Percentiles rank a stretch among this genome's conserved stretches.
These are phyloP conservation scores for Eulithis prunata DNA, from an alignment of 2,888 invertebrate genomes.

Conservation along the genomic window DNA sequence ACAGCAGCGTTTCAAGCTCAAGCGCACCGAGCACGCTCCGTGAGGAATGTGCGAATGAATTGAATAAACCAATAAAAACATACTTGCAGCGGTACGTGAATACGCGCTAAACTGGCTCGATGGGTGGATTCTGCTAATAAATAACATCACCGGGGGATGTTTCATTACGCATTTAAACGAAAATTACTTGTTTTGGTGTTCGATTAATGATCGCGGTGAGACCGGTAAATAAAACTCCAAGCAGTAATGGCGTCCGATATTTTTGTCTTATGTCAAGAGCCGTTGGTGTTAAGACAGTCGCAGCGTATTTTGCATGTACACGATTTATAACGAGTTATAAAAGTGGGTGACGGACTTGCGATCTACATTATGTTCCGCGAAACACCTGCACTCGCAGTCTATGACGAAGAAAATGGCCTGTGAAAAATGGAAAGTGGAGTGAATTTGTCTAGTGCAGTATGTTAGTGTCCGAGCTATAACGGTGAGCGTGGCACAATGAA, in stretches of 20 bases:
- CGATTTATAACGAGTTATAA: slow-evolving; percentile 62
- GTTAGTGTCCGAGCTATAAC: slow-evolving; percentile 70
- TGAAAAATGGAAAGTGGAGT: slow-evolving; percentile 83
- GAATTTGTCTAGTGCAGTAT: slow-evolving; percentile 76
- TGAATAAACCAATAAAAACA: slow-evolving; percentile 44
- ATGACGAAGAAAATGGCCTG: slow-evolving; percentile 72
- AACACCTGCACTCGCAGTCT: slow-evolving; percentile 68
- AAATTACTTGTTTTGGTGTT: slow-evolving; percentile 35
- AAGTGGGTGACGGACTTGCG: slow-evolving; percentile 68
- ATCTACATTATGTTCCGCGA: slow-evolving; percentile 70
- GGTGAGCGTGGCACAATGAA: slow-evolving; percentile 62
- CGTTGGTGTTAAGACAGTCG: slow-evolving; percentile 47
- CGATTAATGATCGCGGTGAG: slow-evolving; percentile 38
- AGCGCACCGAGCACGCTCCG: slow-evolving; percentile 33
- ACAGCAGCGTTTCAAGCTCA: slow-evolving; percentile 51
- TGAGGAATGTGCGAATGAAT: slow-evolving; percentile 46
- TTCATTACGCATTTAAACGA: slow-evolving; percentile 23
- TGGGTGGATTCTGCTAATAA: slow-evolving; percentile 36
- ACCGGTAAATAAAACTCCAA: slow-evolving; percentile 41
- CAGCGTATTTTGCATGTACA: slow-evolving; percentile 57
- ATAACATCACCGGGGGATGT: slow-evolving; percentile 31
- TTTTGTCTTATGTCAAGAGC: slow-evolving; percentile 47
- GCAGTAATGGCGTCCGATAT: slow-evolving; percentile 45
- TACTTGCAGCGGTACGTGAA: slow-evolving; percentile 38
- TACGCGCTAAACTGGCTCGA: slow-evolving; percentile 42